Evolutionary conservation across 2,888 invertebrate species (phyloP).

Genomic region (Meandrusa payeni): DNA sequence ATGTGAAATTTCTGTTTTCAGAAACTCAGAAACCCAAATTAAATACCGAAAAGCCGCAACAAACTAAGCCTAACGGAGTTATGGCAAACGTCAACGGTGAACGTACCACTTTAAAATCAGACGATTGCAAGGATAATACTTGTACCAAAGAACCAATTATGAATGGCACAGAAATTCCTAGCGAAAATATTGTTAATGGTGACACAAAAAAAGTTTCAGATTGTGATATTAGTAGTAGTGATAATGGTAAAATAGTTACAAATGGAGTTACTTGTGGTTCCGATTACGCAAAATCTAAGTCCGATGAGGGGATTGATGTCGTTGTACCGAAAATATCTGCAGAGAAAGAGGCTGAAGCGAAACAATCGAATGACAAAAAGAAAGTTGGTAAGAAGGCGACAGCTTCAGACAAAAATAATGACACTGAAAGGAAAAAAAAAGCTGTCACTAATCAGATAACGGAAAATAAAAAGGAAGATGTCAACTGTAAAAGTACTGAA

Average conservation of each 20-base stretch:
- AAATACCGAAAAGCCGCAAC: slow-evolving; percentile 54
- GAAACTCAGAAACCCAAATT: slow-evolving; percentile 58
- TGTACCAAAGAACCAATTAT: slow-evolving; percentile 72
- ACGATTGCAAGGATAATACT: slow-evolving; percentile 55
- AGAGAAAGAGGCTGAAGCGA: slow-evolving; percentile 46
- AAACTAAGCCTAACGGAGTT: slow-evolving; percentile 45
- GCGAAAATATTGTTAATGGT: slow-evolving; percentile 61
- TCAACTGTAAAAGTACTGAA: slow-evolving; percentile 40
- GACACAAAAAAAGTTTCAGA: slow-evolving; percentile 66
- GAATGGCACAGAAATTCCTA: slow-evolving; percentile 61
- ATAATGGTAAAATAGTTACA: slow-evolving; percentile 73
- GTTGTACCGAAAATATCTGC: slow-evolving; percentile 41
- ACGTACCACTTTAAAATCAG: slow-evolving; percentile 49
- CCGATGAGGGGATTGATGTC: slow-evolving; percentile 52
- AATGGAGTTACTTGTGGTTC: slow-evolving; percentile 71
- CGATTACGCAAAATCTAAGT: slow-evolving; percentile 66
- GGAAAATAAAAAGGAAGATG: slow-evolving; percentile 45
- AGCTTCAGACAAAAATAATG: slow-evolving; percentile 47
- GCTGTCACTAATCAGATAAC: slow-evolving; percentile 41
- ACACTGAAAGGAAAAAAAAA: slow-evolving; percentile 54
- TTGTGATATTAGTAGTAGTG: slow-evolving; percentile 79
- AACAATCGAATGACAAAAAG: slow-evolving; percentile 55
- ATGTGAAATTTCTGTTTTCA: slow-evolving; percentile 37
- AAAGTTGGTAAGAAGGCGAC: slow-evolving; percentile 59
- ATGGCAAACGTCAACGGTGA: slow-evolving; percentile 59